Evolutionary conservation across 2,113 vertebrate genomes (phyloP).

Genomic region (Copsychus sechellarum): DNA sequence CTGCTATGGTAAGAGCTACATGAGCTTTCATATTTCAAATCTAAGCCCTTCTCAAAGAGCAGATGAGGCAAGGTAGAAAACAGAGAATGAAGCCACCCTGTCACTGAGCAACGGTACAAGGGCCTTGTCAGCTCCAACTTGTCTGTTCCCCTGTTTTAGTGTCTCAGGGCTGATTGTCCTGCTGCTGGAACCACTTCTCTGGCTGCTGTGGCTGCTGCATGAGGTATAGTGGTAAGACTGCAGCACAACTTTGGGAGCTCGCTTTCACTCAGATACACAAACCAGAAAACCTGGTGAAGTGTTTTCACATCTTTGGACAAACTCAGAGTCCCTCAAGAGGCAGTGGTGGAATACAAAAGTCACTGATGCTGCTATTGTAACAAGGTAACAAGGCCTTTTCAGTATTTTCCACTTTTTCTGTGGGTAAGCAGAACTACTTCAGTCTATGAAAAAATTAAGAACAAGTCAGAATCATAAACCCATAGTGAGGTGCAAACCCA

Average conservation of each 20-base stretch:
- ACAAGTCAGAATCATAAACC: background rate
- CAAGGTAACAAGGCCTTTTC: background rate
- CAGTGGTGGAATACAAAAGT: background rate
- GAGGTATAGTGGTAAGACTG: background rate
- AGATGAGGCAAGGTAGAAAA: background rate
- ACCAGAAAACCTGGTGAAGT: background rate
- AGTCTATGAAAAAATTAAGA: background rate
- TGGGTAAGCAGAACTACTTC: background rate
- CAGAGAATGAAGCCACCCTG: background rate
- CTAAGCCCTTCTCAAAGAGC: background rate
- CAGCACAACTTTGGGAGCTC: background rate
- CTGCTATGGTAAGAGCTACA: background rate
- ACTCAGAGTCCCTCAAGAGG: background rate
- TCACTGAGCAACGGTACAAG: background rate
- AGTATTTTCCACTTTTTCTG: background rate
- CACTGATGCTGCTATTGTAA: background rate
- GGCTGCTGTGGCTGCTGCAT: background rate
- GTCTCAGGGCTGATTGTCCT: background rate
- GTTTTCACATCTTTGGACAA: background rate
- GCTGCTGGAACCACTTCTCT: background rate
- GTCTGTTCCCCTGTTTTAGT: background rate
- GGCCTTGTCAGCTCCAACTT: background rate
- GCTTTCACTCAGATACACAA: background rate
- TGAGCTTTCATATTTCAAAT: background rate
- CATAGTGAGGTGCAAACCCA: background rate